These are phyloP conservation scores for Drosophila aff. DNA, from an alignment of 1,140 invertebrate genomes.

Conservation along the genomic window DNA sequence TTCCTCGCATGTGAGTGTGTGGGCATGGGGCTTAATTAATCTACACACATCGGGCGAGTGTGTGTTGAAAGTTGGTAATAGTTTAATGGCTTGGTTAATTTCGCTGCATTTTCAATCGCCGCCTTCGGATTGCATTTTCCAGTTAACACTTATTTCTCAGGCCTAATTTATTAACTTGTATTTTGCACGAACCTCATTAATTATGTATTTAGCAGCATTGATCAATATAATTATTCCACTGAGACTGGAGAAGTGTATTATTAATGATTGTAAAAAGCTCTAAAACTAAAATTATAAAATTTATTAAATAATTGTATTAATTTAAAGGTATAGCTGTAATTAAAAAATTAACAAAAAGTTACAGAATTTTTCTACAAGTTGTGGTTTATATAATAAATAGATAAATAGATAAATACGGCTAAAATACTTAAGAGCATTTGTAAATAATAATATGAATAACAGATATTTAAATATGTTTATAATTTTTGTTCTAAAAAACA, in stretches of 20 bases:
- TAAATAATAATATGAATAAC: no score
- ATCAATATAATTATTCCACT: background rate
- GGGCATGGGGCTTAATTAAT: slow-evolving; percentile 65
- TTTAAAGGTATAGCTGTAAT: no score
- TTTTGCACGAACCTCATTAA: slow-evolving; percentile 1
- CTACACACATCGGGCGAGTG: slow-evolving; percentile 39
- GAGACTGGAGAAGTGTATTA: background rate
- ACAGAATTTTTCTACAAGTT: no score
- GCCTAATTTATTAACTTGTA: slow-evolving; percentile 17
- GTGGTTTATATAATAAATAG: no score
- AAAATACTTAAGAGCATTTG: no score
- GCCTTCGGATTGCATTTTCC: slow-evolving; percentile 33
- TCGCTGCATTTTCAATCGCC: slow-evolving; percentile 50
- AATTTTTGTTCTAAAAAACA: no score
- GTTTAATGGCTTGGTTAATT: slow-evolving; percentile 66
- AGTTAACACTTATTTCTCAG: slow-evolving; percentile 16
- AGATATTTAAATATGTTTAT: no score
- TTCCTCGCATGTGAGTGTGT: slow-evolving; percentile 9
- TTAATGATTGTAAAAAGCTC: background rate
- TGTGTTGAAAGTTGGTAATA: slow-evolving; percentile 67
- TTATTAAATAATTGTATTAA: no score
- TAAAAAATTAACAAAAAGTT: no score
- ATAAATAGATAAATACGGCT: no score
- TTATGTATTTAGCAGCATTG: background rate
- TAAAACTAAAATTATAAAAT: background rate